These are phyloP conservation scores for Drosophila tanythrix DNA, from an alignment of 2,888 invertebrate species.

Conservation along the genomic window DNA sequence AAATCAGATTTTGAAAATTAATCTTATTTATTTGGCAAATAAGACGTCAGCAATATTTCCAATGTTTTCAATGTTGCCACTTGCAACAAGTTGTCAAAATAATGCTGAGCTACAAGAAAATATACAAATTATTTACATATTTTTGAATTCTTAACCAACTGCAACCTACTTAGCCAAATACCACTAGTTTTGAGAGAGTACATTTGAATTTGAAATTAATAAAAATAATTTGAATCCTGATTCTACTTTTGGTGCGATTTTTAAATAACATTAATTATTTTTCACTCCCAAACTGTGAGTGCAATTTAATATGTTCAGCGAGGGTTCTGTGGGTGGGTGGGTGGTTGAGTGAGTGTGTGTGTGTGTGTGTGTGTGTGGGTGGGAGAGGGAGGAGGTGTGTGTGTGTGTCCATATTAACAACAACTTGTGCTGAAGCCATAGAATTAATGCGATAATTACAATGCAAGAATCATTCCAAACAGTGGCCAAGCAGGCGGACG, in stretches of 20 bases:
- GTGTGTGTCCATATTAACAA: conserved; percentile 1
- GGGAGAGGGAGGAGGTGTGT: neutral
- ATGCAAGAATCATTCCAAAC: conserved; percentile 67
- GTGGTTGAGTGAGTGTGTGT: neutral
- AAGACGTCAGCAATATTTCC: neutral
- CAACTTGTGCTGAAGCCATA: conserved; percentile 71
- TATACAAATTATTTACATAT: neutral
- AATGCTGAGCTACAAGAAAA: neutral
- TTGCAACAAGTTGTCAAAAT: neutral
- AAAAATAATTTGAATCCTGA: neutral
- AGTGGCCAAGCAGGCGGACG: conserved; percentile 31
- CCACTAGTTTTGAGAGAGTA: neutral
- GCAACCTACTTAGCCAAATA: neutral
- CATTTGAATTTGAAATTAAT: neutral
- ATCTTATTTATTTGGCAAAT: neutral
- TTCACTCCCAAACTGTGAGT: conserved; percentile 37
- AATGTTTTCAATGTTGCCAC: too few species aligned
- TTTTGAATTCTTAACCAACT: neutral
- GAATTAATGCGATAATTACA: conserved; percentile 77
- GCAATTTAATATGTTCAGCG: conserved; percentile 57
- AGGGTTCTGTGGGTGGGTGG: neutral
- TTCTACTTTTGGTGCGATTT: neutral
- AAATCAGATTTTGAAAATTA: neutral
- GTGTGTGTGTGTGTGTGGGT: neutral
- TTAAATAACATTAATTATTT: neutral